These are phyloP conservation scores for Gallirallus australis DNA, from an alignment of 2,797 vertebrate species.

Conservation along the genomic window DNA sequence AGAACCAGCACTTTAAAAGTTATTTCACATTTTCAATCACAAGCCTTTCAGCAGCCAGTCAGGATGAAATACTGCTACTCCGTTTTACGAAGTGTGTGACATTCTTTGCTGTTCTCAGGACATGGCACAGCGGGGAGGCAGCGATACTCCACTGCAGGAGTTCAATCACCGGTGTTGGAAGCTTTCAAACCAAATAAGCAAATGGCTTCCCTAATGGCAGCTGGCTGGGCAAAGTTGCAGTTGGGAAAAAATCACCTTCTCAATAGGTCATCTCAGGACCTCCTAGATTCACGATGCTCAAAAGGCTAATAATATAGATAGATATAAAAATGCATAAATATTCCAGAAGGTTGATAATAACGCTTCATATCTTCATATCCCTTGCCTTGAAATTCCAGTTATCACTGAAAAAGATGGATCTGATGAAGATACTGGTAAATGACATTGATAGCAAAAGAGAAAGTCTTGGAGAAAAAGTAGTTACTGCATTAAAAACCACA, in stretches of 20 bases:
- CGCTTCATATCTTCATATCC: neutral
- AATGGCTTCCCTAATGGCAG: neutral
- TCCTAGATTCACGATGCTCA: neutral
- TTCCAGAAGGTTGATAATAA: neutral
- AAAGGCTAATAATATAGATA: neutral
- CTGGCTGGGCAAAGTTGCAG: neutral
- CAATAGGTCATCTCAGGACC: neutral
- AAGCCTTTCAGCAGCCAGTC: neutral
- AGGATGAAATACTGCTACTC: neutral
- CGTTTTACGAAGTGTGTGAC: neutral
- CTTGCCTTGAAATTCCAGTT: neutral
- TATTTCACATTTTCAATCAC: neutral
- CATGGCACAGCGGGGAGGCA: neutral
- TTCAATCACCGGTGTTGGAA: neutral
- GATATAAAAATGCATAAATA: neutral
- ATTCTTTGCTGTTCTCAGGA: neutral
- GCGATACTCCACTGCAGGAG: neutral
- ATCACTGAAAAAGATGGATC: neutral
- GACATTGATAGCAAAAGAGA: neutral
- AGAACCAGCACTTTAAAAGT: neutral
- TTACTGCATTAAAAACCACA: neutral
- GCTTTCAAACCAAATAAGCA: constrained; percentile 12
- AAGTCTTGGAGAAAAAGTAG: neutral
- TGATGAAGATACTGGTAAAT: neutral
- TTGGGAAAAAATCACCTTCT: neutral